Percentiles rank a stretch among this genome's conserved stretches.
phyloP scores from a whole-genome alignment of 2,888 invertebrate species.

The Limnephilus auricula region DNA sequence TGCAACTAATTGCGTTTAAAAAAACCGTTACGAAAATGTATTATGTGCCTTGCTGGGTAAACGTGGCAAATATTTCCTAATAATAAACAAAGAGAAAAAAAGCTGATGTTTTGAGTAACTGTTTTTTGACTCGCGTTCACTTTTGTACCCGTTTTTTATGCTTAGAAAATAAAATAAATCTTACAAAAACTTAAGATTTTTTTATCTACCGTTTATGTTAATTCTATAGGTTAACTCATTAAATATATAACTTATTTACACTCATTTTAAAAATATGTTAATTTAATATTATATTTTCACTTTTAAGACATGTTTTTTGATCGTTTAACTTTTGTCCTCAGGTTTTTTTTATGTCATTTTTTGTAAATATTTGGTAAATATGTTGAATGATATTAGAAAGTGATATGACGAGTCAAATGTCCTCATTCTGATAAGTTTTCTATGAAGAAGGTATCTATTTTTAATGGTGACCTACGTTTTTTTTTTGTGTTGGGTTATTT shows the following conservation, averaged over 20 bases:
- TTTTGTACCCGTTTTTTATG: not conserved
- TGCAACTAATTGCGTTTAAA: not conserved
- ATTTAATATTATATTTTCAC: not conserved
- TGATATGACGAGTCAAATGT: not conserved
- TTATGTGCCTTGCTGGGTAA: not conserved
- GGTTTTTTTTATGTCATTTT: not conserved
- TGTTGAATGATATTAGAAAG: not conserved
- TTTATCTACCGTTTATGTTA: not conserved
- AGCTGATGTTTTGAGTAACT: not conserved
- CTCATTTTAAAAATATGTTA: not conserved
- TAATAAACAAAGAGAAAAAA: not conserved
- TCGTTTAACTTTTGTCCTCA: not conserved
- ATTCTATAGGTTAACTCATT: not conserved
- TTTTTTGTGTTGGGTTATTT: not conserved
- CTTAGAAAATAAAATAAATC: not conserved
- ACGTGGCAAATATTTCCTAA: not conserved
- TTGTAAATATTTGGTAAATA: not conserved
- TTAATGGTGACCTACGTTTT: not conserved
- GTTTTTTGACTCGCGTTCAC: not conserved
- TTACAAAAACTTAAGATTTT: not conserved
- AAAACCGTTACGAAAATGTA: not conserved
- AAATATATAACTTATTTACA: not conserved
- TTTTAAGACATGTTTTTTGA: not conserved
- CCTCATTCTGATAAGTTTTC: not conserved
- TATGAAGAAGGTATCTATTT: not conserved